Base-by-base conservation (phyloP, 2,797 vertebrate species). In the Aulostomus chinensis region DNA sequence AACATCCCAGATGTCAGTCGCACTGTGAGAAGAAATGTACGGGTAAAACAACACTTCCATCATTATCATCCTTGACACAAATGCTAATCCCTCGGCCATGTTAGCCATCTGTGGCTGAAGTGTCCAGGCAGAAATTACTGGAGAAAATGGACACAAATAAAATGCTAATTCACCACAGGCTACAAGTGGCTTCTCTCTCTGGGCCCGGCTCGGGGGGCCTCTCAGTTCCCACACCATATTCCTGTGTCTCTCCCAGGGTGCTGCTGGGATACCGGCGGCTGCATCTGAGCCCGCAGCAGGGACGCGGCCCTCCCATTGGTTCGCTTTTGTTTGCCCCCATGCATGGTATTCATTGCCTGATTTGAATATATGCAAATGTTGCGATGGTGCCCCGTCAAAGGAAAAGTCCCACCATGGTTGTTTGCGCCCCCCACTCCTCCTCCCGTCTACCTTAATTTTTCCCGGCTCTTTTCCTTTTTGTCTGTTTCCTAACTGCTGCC, bases 351-450 rank as follows among this genome's bases (percentile, higher is more conserved):
- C 83, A 85, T 69, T 36, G 43, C 29, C 46, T 73, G 33, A 92
- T 92, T 85, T 89, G 74, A 91, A 91, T 91, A 91, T 85, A 91
- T 91, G 91, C 88, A 91, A 90, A 91, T 88, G 50, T 43, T 58
- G 73, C 78, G 61, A 66, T 63, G 74, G 73, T 78, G 50, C 63
- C 70, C 70, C 24, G 67, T 80, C 68, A 83, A 84, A 73, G 75
- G 64, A 69, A 61, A n/a, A 77, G 80, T 70, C 81, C 77, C 79
- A 60, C 73, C 58, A 20, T 53, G 46, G 5, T 32, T 13, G 7
- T 50, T 30, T 25, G 39, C 17, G 12, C 15, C 17, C 14, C 2
- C 39, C 25, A n/a, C n/a, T n/a, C n/a, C n/a, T n/a, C n/a, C n/a
- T n/a, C 38, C 40, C 9, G 5, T 55, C 58, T 66, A 46, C 60